Conservation (phyloP, 2,888 invertebrate genomes). For the Drosophila setosimentum region DNA sequence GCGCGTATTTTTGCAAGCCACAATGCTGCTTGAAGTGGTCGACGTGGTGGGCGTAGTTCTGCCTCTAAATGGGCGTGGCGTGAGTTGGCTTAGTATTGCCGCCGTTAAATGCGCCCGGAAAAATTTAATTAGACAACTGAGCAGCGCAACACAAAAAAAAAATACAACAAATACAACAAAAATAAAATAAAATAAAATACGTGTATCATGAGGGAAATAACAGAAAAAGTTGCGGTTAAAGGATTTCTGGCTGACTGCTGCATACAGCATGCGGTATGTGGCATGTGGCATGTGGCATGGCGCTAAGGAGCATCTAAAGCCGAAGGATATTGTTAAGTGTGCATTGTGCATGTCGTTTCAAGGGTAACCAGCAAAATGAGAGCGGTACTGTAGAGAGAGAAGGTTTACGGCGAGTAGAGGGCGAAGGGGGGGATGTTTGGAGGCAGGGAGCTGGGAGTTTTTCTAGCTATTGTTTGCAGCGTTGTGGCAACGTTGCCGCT, state of each 20-base stretch:
- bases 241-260: constrained; percentile 28
- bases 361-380: constrained; percentile 62
- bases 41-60: not conserved
- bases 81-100: constrained; percentile 50
- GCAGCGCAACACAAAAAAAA: constrained; percentile 43
- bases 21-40: constrained; percentile 59
- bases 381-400: not conserved
- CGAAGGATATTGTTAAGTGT: constrained; percentile 60
- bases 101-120: constrained; percentile 69
- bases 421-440: not conserved
- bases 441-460: constrained; percentile 34
- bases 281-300: constrained; percentile 51
- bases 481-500: constrained; percentile 34
- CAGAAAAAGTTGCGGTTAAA: constrained; percentile 49
- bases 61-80: constrained; percentile 14
- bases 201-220: constrained; percentile 43
- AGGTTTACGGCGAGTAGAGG: accelerated
- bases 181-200: not conserved
- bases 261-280: constrained; percentile 18
- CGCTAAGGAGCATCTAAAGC: constrained; percentile 44
- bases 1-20: constrained; percentile 47
- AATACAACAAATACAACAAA: not conserved
- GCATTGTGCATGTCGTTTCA: constrained; percentile 70
- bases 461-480: constrained; percentile 53
- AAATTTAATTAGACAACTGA: constrained; percentile 80